phyloP scores from a whole-genome alignment of 2,797 vertebrate genomes.

The Tokudaia muenninki region DNA sequence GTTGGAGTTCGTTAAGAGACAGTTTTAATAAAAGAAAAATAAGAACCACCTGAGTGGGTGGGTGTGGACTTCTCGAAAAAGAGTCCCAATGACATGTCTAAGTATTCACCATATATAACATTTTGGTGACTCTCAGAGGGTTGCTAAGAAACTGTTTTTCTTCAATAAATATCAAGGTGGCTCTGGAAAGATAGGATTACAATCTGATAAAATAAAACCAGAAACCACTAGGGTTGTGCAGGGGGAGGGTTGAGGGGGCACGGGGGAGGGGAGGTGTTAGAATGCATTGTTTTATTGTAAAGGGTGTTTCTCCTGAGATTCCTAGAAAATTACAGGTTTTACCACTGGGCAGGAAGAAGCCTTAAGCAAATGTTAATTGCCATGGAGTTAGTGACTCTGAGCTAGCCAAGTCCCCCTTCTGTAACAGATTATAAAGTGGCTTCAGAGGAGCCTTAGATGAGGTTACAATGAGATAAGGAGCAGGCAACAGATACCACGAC shows the following conservation, averaged over 20 bases:
- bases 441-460: not conserved
- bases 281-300: not conserved
- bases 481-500: not conserved
- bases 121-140: not conserved
- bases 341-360: not conserved
- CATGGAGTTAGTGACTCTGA: not conserved
- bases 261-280: not conserved
- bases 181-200: not conserved
- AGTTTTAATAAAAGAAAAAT: not conserved
- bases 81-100: not conserved
- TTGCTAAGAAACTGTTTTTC: not conserved
- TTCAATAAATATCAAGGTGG: not conserved
- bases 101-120: not conserved
- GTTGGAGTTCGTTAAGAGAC: not conserved
- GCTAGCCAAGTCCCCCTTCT: not conserved
- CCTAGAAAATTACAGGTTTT: not conserved
- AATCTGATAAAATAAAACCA: not conserved
- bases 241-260: too few relatives aligned
- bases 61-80: not conserved
- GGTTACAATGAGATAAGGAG: not conserved
- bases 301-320: not conserved
- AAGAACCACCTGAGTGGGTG: not conserved
- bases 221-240: not conserved
- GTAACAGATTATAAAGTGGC: not conserved
- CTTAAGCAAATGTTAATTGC: not conserved